Conservation (phyloP, 2,888 invertebrate genomes). For the Hydrotaea cyrtoneurina region DNA sequence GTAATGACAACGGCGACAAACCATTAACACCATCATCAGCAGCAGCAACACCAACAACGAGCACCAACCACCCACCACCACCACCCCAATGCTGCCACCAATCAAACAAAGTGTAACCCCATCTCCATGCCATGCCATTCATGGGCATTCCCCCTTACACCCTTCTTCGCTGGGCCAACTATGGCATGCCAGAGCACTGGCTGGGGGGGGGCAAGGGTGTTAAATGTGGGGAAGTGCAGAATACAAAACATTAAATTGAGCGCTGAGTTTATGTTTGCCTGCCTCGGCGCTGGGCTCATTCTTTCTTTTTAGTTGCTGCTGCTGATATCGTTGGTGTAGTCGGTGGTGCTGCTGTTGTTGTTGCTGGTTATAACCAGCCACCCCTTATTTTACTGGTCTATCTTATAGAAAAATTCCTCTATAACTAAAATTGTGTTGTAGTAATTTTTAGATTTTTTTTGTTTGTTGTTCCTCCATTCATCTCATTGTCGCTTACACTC, state of each 20-base stretch:
- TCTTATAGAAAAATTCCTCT: slow-evolving; percentile 22
- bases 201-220: neutral
- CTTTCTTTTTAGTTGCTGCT: neutral
- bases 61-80: slow-evolving; percentile 36
- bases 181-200: neutral
- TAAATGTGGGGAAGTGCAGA: neutral
- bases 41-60: slow-evolving; percentile 36
- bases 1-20: slow-evolving; percentile 60
- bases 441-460: slow-evolving; percentile 35
- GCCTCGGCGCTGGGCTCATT: neutral
- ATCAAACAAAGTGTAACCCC: slow-evolving; percentile 19
- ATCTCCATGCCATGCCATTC: neutral
- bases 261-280: slow-evolving; percentile 35
- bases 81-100: slow-evolving; percentile 11
- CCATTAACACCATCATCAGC: slow-evolving; percentile 60
- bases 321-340: neutral
- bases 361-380: slow-evolving; percentile 16
- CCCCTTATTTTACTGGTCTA: slow-evolving; percentile 20
- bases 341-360: neutral
- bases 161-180: neutral
- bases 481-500: neutral
- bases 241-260: slow-evolving; percentile 52
- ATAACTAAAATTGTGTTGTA: slow-evolving; percentile 50
- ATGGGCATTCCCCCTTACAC: neutral
- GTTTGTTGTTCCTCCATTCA: slow-evolving; percentile 7